phyloP scores from a whole-genome alignment of 2,113 vertebrate species.

The Erpornis zantholeuca region DNA sequence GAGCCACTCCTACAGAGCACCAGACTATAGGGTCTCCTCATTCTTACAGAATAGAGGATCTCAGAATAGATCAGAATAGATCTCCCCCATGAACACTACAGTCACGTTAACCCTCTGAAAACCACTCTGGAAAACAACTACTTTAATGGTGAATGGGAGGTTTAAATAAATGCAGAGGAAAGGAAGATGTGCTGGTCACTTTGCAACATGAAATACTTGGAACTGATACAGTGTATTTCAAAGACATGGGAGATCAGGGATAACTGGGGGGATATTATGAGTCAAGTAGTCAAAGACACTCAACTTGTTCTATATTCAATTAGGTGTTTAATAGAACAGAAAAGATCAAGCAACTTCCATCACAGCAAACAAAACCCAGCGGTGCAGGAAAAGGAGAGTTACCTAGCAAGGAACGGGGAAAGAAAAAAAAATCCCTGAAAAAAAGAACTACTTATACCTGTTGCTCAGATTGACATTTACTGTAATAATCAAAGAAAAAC shows the following conservation, averaged over 20 bases:
- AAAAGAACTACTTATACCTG: background rate
- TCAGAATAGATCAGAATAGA: background rate
- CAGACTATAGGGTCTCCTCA: background rate
- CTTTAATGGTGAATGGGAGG: background rate
- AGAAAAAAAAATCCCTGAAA: background rate
- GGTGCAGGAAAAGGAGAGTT: background rate
- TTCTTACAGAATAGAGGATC: background rate
- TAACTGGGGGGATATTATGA: background rate
- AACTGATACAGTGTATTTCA: background rate
- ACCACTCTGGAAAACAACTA: background rate
- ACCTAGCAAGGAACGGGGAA: background rate
- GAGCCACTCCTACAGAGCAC: background rate
- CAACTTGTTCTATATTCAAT: background rate
- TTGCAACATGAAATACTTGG: background rate
- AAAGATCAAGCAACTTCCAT: background rate
- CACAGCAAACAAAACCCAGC: background rate
- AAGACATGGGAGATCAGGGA: background rate
- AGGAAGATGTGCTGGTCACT: background rate
- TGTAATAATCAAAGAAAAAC: background rate
- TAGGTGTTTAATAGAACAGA: background rate
- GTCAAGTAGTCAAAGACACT: background rate
- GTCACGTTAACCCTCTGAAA: background rate
- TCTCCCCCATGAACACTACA: background rate
- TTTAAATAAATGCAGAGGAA: background rate
- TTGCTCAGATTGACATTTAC: background rate